Conservation (phyloP, 2,888 invertebrate species). For the Scelioninae gen. 1 region DNA sequence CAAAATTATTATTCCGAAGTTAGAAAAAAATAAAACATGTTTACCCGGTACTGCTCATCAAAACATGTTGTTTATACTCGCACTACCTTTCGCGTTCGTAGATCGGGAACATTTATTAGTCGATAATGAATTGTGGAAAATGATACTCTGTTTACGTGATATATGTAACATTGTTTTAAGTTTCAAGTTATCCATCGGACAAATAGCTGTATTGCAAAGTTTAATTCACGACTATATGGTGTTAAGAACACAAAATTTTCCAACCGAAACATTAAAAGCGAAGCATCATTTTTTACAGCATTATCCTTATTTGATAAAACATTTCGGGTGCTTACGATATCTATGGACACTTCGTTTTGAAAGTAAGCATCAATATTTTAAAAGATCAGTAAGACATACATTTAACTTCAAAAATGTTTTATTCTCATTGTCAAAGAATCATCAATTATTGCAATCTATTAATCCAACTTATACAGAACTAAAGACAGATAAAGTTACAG, state of each 20-base stretch:
- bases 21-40: conserved; percentile 10
- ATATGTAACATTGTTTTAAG: neutral
- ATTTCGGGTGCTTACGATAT: conserved; percentile 67
- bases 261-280: conserved; percentile 42
- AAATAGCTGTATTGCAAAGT: neutral
- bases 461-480: neutral
- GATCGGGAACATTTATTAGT: neutral
- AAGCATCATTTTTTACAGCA: conserved; percentile 70
- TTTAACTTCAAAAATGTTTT: conserved; percentile 18
- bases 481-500: neutral
- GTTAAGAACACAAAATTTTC: neutral
- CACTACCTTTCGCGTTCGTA: conserved; percentile 8
- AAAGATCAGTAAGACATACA: conserved; percentile 13
- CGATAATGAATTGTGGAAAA: conserved; percentile 20
- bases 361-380: conserved; percentile 67
- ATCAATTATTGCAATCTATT: neutral
- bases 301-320: conserved; percentile 64
- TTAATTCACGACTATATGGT: neutral
- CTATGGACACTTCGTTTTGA: conserved; percentile 71
- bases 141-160: conserved; percentile 21
- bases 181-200: neutral
- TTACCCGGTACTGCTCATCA: conserved; percentile 29
- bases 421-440: neutral
- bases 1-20: conserved; percentile 12
- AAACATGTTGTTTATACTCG: conserved; percentile 33